Evolutionary conservation across 2,113 vertebrate species (phyloP).

Genomic region (Platanista minor): DNA sequence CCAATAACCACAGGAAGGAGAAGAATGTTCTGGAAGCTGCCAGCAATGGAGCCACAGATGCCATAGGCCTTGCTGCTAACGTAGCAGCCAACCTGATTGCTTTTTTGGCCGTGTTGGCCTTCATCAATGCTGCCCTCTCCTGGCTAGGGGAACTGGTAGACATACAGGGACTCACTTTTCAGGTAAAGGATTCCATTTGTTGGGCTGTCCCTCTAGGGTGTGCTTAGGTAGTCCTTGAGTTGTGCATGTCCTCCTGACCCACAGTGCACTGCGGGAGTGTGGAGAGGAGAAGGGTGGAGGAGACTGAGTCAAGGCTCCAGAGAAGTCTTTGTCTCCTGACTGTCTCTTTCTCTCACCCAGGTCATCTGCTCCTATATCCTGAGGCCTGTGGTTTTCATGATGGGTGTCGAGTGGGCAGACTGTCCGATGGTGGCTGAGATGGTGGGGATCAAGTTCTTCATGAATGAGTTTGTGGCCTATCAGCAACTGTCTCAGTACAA

Average conservation of each 20-base stretch:
- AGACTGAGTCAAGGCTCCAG: neutral
- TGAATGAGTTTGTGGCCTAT: slow-evolving; percentile 96
- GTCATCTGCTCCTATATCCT: slow-evolving; percentile 93
- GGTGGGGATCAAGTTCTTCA: slow-evolving; percentile 93
- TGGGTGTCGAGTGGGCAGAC: slow-evolving; percentile 91
- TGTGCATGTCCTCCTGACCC: neutral
- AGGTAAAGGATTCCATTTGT: slow-evolving; percentile 81
- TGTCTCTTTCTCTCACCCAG: slow-evolving; percentile 72
- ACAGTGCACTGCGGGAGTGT: neutral
- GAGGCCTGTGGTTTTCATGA: slow-evolving; percentile 94
- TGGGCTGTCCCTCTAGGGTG: neutral
- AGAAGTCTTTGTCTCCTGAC: neutral
- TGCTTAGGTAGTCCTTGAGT: neutral
- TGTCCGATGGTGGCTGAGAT: slow-evolving; percentile 88
- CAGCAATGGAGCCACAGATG: slow-evolving; percentile 88
- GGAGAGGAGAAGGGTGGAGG: neutral
- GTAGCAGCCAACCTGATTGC: slow-evolving; percentile 92
- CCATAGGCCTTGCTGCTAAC: slow-evolving; percentile 88
- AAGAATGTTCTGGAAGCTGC: slow-evolving; percentile 93
- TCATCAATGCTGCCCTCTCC: slow-evolving; percentile 86
- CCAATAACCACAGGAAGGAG: slow-evolving; percentile 82
- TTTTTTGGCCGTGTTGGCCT: slow-evolving; percentile 90
- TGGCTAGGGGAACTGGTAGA: slow-evolving; percentile 93
- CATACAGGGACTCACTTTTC: slow-evolving; percentile 86
- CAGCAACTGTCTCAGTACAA: slow-evolving; percentile 86